These are phyloP conservation scores for Aspidapion aeneum DNA, from an alignment of 2,888 invertebrate species.

Conservation along the genomic window DNA sequence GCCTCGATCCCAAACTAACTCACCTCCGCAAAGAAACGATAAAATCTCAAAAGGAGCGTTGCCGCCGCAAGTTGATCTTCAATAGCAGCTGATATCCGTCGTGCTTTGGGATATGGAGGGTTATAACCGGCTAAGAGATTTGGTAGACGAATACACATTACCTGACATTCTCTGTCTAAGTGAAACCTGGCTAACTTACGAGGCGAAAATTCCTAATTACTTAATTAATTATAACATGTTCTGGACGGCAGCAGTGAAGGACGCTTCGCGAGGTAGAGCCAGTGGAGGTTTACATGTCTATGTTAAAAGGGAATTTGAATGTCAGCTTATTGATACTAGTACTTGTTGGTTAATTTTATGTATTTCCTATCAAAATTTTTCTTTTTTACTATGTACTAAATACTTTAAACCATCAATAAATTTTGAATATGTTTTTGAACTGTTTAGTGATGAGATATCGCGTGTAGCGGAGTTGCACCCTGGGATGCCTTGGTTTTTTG, in stretches of 20 bases:
- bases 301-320: background rate
- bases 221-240: too few relatives aligned
- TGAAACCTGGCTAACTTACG: background rate
- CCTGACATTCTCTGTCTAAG: background rate
- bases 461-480: too few relatives aligned
- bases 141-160: background rate
- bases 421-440: background rate
- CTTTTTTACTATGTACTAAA: background rate
- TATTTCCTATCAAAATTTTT: background rate
- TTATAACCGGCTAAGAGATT: background rate
- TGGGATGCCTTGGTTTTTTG: too few relatives aligned
- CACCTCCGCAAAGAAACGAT: too few relatives aligned
- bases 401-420: background rate
- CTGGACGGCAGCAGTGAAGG: background rate
- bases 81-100: too few relatives aligned
- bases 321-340: background rate
- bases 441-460: background rate
- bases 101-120: background rate
- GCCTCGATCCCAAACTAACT: too few relatives aligned
- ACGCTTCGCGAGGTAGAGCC: background rate
- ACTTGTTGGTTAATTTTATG: background rate
- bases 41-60: too few relatives aligned
- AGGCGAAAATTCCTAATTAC: background rate
- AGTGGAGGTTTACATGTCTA: background rate
- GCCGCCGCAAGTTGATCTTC: too few relatives aligned